phyloP scores from a whole-genome alignment of 2,888 invertebrate species.

The Metellina segmentata region DNA sequence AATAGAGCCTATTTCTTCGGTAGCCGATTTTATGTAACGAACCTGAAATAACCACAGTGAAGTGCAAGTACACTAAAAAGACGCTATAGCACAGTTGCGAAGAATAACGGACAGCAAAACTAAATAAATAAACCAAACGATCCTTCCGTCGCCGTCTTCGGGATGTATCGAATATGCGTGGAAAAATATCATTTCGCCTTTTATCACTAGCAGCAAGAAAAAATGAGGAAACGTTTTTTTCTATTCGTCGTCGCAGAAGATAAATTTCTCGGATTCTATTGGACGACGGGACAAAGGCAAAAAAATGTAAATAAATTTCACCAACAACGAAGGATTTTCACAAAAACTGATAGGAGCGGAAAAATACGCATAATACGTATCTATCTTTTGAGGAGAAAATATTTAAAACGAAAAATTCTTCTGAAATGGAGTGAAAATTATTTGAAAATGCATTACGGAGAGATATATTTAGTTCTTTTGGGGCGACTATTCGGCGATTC shows the following conservation, averaged over 20 bases:
- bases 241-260: conserved; percentile 45
- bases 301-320: conserved; percentile 60
- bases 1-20: too few relatives aligned
- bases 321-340: conserved; percentile 28
- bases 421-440: conserved; percentile 70
- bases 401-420: conserved; percentile 40
- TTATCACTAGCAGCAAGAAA: neutral
- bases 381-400: conserved; percentile 44
- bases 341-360: conserved; percentile 6
- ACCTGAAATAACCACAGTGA: too few relatives aligned
- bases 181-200: neutral
- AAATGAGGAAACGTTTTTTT: neutral
- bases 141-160: neutral
- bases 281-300: neutral
- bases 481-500: conserved; percentile 70
- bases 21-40: too few relatives aligned
- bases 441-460: conserved; percentile 67
- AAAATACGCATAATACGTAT: conserved; percentile 60
- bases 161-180: neutral
- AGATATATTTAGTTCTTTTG: conserved; percentile 54
- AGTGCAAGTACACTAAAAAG: too few relatives aligned
- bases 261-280: conserved; percentile 53
- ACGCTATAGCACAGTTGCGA: too few relatives aligned
- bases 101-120: neutral
- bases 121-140: neutral